Percentiles rank a stretch among this genome's conserved stretches.
Evolutionary conservation across 2,888 invertebrate genomes (phyloP).

Genomic region (Copidosoma aretas): DNA sequence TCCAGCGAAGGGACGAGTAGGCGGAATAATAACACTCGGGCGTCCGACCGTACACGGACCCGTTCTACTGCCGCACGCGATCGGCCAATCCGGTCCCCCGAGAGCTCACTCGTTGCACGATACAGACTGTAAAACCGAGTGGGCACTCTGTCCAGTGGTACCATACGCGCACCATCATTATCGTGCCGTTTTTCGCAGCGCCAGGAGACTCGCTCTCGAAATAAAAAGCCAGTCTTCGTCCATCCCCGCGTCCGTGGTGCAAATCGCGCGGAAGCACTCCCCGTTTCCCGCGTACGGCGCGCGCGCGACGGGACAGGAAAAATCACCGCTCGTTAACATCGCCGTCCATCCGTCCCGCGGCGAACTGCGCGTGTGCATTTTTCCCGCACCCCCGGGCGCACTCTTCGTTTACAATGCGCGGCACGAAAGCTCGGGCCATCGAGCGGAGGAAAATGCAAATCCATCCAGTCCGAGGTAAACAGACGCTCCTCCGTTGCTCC

Average conservation of each 20-base stretch:
- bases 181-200: too few species aligned
- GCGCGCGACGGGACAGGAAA: neutral
- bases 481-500: too few species aligned
- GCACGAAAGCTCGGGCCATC: neutral
- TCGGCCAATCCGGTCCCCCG: constrained; percentile 28
- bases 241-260: too few species aligned
- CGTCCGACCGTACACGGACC: constrained; percentile 11
- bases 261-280: neutral
- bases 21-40: neutral
- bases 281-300: neutral
- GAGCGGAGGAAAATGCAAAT: constrained; percentile 14
- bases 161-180: too few species aligned
- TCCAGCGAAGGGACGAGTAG: too few species aligned
- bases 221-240: too few species aligned
- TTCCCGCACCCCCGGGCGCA: neutral
- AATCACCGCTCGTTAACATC: constrained; percentile 27
- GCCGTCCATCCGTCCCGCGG: constrained; percentile 8
- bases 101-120: neutral
- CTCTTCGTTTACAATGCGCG: neutral
- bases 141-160: neutral
- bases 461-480: neutral
- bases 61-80: constrained; percentile 32
- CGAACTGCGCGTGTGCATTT: neutral
- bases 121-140: neutral
- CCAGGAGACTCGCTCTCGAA: too few species aligned